A percentile compares a stretch with the other conserved stretches of the same genome.
Conservation (phyloP, 2,113 vertebrate genomes). For the Tinamus guttatus region DNA sequence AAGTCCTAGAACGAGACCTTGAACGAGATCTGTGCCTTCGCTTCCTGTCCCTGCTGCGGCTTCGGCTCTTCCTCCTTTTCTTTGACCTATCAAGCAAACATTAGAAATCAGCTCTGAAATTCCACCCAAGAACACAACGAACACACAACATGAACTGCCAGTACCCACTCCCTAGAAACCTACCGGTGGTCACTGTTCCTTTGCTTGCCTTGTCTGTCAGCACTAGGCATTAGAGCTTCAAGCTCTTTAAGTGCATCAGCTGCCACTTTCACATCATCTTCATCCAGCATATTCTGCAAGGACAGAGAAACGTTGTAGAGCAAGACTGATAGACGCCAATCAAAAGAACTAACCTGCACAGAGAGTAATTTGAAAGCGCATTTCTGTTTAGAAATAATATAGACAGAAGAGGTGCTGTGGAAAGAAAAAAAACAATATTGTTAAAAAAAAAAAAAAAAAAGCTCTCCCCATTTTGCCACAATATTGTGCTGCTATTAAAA, state of each 20-base stretch:
- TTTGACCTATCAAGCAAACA: slow-evolving; percentile 66
- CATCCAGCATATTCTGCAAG: slow-evolving; percentile 86
- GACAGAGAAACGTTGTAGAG: neutral
- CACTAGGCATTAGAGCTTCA: slow-evolving; percentile 94
- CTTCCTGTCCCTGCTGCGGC: slow-evolving; percentile 78
- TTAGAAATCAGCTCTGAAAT: neutral
- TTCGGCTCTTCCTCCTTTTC: slow-evolving; percentile 82
- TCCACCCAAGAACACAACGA: rapidly evolving
- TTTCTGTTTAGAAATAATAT: too few relatives aligned
- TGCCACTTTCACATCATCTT: slow-evolving; percentile 96
- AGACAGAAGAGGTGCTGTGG: too few relatives aligned
- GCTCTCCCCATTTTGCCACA: neutral
- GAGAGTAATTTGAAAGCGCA: rapidly evolving
- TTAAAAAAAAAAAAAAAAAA: neutral
- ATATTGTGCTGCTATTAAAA: neutral
- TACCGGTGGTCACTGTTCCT: slow-evolving; percentile 85
- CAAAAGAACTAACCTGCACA: neutral
- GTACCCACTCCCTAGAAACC: neutral
- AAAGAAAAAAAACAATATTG: neutral
- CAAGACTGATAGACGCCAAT: neutral
- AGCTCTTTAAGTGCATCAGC: slow-evolving; percentile 94
- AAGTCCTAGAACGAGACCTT: slow-evolving; percentile 86
- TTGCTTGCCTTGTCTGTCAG: slow-evolving; percentile 72
- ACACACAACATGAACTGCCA: neutral
- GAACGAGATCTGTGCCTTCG: slow-evolving; percentile 79